A percentile compares a stretch with the other conserved stretches of the same genome.
Conservation (phyloP, 2,797 vertebrate species). For the Ambastaia sidthimunki region DNA sequence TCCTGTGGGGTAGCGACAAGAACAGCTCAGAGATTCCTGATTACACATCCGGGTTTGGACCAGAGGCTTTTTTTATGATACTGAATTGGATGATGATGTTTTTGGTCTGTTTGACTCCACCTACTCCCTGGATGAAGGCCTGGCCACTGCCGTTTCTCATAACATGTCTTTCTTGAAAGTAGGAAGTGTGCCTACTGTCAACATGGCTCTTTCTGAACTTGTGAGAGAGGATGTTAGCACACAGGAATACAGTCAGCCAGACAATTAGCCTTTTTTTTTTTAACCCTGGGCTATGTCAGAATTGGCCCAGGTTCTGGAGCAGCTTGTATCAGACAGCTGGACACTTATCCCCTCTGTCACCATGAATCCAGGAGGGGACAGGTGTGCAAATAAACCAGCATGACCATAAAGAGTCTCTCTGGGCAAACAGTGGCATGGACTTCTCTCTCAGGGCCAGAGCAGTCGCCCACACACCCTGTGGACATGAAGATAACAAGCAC, state of each 20-base stretch:
- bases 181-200: slow-evolving; percentile 32
- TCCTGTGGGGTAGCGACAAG: slow-evolving; percentile 40
- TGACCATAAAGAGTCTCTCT: slow-evolving; percentile 29
- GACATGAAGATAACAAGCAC: slow-evolving; percentile 26
- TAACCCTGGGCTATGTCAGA: slow-evolving; percentile 15
- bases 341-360: slow-evolving; percentile 25
- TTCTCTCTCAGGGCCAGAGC: slow-evolving; percentile 12
- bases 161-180: slow-evolving; percentile 37
- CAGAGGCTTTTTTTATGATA: slow-evolving; percentile 64
- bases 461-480: slow-evolving; percentile 16
- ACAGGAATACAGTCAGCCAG: slow-evolving; percentile 34
- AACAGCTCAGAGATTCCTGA: slow-evolving; percentile 63
- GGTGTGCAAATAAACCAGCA: slow-evolving; percentile 40
- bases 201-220: not conserved
- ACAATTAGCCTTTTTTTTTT: too few species aligned
- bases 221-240: slow-evolving; percentile 20
- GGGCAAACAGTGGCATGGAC: slow-evolving; percentile 45
- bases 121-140: slow-evolving; percentile 61
- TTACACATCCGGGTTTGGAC: slow-evolving; percentile 63
- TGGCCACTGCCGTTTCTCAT: not conserved
- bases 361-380: slow-evolving; percentile 37
- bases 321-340: slow-evolving; percentile 29
- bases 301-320: slow-evolving; percentile 25
- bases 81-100: slow-evolving; percentile 56
- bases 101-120: slow-evolving; percentile 63